Base-by-base conservation (phyloP, 2,888 invertebrate species). In the Trypoxylon attenuatum region DNA sequence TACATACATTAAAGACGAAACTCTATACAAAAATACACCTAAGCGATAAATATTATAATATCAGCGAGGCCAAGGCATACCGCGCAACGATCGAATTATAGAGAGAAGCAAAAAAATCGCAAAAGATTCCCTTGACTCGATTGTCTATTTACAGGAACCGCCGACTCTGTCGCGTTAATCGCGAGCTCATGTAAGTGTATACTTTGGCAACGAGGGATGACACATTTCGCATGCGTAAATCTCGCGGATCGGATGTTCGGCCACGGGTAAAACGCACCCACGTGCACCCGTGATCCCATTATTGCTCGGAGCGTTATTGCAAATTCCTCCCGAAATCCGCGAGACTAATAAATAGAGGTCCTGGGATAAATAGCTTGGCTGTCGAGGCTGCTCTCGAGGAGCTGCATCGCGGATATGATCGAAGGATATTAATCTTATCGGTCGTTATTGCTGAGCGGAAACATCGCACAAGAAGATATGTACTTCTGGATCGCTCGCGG, bases 191-290 rank as follows among this genome's bases (percentile, higher is more conserved):
- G n/a, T n/a, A 63, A 18, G 51, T 53, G 33, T 63, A 54, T 65
- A 61, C 76, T 76, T 76, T 76, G 73, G 73, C 65, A 76, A 71
- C 50, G 56, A 56, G 33, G 33, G 58, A 76, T 73, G 73, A 76
- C 71, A 76, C 71, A 54, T 29, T 58, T 53, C 43, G 18, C 57
- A 43, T 29, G 18, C 22, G 33, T 13, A 33, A n/a, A n/a, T n/a
- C n/a, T n/a, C n/a, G n/a, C n/a, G n/a, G n/a, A n/a, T n/a, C n/a
- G n/a, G n/a, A n/a, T n/a, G n/a, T n/a, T n/a, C n/a, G n/a, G 33
- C 33, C 33, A 33, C 33, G 5, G n/a, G 33, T 10, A 5, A 33
- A 10, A 13, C 33, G 13, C n/a, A n/a, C n/a, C n/a, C n/a, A n/a
- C n/a, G n/a, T n/a, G n/a, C n/a, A n/a, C n/a, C n/a, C n/a, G n/a